Percentiles rank a stretch among this genome's conserved stretches.
Conservation (phyloP, 2,113 vertebrate species). For the Rhombomys opimus region DNA sequence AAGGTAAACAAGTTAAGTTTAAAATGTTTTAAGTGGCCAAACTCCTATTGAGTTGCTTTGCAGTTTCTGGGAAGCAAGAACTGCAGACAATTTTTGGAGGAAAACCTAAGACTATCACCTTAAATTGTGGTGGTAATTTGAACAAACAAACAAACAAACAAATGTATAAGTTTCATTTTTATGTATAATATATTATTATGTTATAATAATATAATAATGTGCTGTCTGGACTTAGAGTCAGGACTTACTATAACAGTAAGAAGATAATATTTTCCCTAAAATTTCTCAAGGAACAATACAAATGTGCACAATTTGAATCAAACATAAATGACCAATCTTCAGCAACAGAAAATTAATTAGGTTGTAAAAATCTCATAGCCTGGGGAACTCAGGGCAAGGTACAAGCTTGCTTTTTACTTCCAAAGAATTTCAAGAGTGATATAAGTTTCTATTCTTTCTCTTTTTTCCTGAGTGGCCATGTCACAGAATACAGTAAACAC, state of each 20-base stretch:
- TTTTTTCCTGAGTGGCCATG: neutral
- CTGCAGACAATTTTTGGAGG: slow-evolving; percentile 66
- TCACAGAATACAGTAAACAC: neutral
- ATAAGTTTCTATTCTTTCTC: neutral
- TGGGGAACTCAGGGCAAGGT: neutral
- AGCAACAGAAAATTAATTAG: neutral
- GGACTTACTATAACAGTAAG: neutral
- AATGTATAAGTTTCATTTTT: neutral
- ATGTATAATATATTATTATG: neutral
- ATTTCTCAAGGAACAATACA: neutral
- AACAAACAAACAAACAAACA: neutral
- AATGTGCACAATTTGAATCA: neutral
- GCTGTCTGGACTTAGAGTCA: neutral
- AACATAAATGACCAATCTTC: neutral
- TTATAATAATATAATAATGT: neutral
- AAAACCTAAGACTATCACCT: slow-evolving; percentile 28
- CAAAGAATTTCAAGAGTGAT: neutral
- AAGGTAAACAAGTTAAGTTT: slow-evolving; percentile 79
- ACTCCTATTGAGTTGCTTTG: slow-evolving; percentile 74
- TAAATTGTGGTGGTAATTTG: neutral
- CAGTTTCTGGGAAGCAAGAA: slow-evolving; percentile 76
- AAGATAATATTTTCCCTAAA: neutral
- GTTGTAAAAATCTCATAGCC: neutral
- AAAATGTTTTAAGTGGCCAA: slow-evolving; percentile 74
- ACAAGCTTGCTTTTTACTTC: neutral